Base-by-base conservation (phyloP, 2,113 vertebrate genomes). In the Prunella himalayana region DNA sequence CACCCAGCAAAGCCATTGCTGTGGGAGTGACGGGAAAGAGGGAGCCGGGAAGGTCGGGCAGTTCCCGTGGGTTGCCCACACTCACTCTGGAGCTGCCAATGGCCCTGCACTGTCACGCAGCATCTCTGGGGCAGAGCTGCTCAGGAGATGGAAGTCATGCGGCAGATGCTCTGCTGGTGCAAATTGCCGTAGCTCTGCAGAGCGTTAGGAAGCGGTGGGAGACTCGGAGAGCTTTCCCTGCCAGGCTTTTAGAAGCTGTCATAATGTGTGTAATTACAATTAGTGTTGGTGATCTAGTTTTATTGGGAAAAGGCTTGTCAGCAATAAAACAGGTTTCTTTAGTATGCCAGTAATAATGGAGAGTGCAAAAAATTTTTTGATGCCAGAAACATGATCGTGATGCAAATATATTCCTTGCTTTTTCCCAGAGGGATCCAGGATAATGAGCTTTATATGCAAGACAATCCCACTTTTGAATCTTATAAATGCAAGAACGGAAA, bases 381-480 rank as follows among this genome's bases (percentile, higher is more conserved):
- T 54, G 66, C 47, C 41, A 47, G 41, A 79, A 86, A 76, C 80
- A 64, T 35, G 23, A 71, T 50, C 7, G 0, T 47, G 76, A 80
- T 86, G 82, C 53, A 94, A 90, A 90, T 88, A 27, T 22, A 82
- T 75, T 85, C 56, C 33, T 75, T 20, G 8, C 13, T 59, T 82
- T 86, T 87, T 6, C 78, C 66, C 39, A n/a, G 13, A 59, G 65
- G 60, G 33, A 42, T 76, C 42, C 41, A 47, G 66, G 57, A 17
- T 92, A 85, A 93, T 94, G 57, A 95, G 57, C 57, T 80, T 88
- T 78, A 60, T 30, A n/a, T 69, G 41, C 79, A 79, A 56, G 56
- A 60, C 35, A 54, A 30, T 87, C 84, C 57, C 33, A 39, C 44
- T 82, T 76, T 44, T 72, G 57, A 92, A 27, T 82, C 41, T 79